Percentiles rank a stretch among this genome's conserved stretches.
Evolutionary conservation across 2,888 invertebrate genomes (phyloP).

Genomic region (Stegana nigrithorax): DNA sequence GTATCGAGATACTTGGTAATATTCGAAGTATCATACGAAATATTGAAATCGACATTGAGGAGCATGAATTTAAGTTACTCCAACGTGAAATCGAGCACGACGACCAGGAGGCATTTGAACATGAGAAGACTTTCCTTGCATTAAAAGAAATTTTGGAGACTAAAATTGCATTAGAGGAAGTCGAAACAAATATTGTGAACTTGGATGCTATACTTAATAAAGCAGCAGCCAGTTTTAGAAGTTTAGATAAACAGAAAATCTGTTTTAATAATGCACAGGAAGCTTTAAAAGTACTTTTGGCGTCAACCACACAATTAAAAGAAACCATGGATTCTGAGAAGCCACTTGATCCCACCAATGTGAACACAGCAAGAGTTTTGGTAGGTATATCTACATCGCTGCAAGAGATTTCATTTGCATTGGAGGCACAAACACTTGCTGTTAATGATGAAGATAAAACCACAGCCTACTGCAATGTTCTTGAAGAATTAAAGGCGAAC

Average conservation of each 20-base stretch:
- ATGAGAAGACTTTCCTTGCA: constrained; percentile 54
- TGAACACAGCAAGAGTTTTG: constrained; percentile 40
- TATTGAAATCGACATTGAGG: constrained; percentile 64
- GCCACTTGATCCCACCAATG: constrained; percentile 40
- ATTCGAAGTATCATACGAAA: constrained; percentile 57
- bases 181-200: constrained; percentile 55
- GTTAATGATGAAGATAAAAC: constrained; percentile 28
- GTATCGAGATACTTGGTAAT: constrained; percentile 53
- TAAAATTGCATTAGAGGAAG: constrained; percentile 58
- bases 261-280: constrained; percentile 43
- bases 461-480: constrained; percentile 21
- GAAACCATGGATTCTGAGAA: constrained; percentile 44
- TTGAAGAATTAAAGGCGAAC: constrained; percentile 40
- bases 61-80: constrained; percentile 62
- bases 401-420: constrained; percentile 42
- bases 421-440: constrained; percentile 28
- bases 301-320: constrained; percentile 45
- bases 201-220: constrained; percentile 59
- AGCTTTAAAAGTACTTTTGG: constrained; percentile 39
- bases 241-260: constrained; percentile 18
- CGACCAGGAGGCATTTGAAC: constrained; percentile 54
- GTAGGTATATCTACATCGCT: constrained; percentile 48
- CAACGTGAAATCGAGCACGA: constrained; percentile 62
- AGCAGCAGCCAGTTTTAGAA: constrained; percentile 30
- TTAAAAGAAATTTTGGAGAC: constrained; percentile 60